Conservation (phyloP, 2,797 vertebrate species). For the Pygocentrus nattereri region DNA sequence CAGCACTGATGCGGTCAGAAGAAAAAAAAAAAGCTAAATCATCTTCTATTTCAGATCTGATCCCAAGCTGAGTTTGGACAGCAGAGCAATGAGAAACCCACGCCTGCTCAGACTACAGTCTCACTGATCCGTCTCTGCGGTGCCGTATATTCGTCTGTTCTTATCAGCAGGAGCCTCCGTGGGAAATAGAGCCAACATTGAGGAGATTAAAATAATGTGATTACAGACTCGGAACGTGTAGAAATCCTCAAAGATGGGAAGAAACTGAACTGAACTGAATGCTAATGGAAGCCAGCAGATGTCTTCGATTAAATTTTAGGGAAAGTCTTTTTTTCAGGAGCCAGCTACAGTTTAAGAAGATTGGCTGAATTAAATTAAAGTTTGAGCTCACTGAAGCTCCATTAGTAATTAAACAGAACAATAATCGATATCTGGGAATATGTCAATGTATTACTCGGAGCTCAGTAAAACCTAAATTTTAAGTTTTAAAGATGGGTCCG, state of each 20-base stretch:
- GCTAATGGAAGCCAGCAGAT: not conserved
- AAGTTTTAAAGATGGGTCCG: too few relatives aligned
- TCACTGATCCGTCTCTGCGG: not conserved
- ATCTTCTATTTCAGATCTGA: not conserved
- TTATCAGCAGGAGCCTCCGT: not conserved
- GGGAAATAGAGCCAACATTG: not conserved
- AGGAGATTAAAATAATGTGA: slow-evolving; percentile 13
- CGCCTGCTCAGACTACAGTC: not conserved
- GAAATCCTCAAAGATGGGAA: not conserved
- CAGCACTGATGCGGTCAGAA: too few relatives aligned
- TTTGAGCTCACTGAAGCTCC: too few relatives aligned
- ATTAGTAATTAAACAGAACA: too few relatives aligned
- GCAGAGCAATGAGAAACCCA: not conserved
- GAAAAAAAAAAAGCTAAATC: too few relatives aligned
- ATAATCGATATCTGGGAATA: too few relatives aligned
- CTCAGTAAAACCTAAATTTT: too few relatives aligned
- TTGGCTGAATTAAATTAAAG: too few relatives aligned
- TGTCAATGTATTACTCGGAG: too few relatives aligned
- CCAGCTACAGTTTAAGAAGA: too few relatives aligned
- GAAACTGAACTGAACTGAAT: not conserved
- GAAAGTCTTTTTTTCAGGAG: not conserved
- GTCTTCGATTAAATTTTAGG: not conserved
- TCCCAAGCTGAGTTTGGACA: slow-evolving; percentile 8
- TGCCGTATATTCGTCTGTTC: not conserved
- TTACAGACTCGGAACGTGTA: not conserved